Base-by-base conservation (phyloP, 2,888 invertebrate genomes). In the Hydrotaea cyrtoneurina region DNA sequence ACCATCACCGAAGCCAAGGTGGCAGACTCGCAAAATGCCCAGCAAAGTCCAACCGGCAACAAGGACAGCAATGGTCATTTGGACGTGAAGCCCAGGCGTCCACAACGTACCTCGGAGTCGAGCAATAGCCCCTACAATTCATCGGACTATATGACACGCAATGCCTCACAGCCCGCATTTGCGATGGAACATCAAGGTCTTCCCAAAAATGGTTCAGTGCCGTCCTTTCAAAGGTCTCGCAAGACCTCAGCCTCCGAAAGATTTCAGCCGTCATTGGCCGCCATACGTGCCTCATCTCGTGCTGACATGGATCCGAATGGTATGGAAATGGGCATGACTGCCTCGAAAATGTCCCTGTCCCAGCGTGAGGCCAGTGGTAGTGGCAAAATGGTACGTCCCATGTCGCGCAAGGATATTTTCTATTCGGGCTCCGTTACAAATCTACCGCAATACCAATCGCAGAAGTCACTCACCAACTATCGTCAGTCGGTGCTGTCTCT, bases 351-450 rank as follows among this genome's bases (percentile, higher is more conserved):
- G 80, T 96, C 95, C 0, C 92, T 95, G 0, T 92, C 95, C 0
- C 90, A 91, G 74, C 90, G 92, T 1, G 89, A 89, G 19, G 92
- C 91, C 62, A 88, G 89, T 64, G 88, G 90, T 82, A 88, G 89
- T 17, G 90, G 92, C 66, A 93, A 94, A 81, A 97, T 97, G 94
- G 96, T 97, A 17, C 95, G 98, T 19, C 98, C 98, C 2, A 93
- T 99, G 93, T 98, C 98, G 8, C 94, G 98, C 76, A 98, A 98
- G 91, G 99, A 99, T 93, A 98, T 99, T 90, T 99, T 99, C 94
- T 99, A 99, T 93, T 98, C 98, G 2, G 98, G 99, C 39, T 98
- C 98, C 66, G 97, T 99, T 26, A 94, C 96, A 84, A 97, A 99
- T 93, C 94, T 99, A 88, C 97, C 97, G 0, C 98, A 98, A 92